phyloP scores from a whole-genome alignment of 2,113 vertebrate genomes.

The Mus spicilegus region DNA sequence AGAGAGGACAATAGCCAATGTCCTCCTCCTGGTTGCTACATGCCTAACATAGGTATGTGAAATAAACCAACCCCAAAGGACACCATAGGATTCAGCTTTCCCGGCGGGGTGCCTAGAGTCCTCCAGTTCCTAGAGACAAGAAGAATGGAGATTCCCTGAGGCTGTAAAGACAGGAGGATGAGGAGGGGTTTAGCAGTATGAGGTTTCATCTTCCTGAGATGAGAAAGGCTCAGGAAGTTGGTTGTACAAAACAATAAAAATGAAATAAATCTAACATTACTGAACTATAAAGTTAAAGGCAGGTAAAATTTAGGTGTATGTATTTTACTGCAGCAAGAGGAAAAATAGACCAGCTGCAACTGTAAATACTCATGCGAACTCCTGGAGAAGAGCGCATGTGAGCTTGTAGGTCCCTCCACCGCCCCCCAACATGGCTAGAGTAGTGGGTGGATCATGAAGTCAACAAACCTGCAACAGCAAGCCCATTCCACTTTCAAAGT shows the following conservation, averaged over 20 bases:
- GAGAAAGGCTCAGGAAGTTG: not conserved
- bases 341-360: not conserved
- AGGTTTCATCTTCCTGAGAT: not conserved
- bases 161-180: not conserved
- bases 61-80: not conserved
- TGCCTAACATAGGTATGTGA: not conserved
- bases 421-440: accelerated
- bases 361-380: not conserved
- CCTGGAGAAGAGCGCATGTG: not conserved
- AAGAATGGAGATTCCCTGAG: not conserved
- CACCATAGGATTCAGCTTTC: not conserved
- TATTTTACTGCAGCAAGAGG: not conserved
- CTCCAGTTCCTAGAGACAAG: not conserved
- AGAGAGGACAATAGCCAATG: not conserved
- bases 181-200: not conserved
- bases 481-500: not conserved
- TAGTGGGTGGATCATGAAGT: not conserved
- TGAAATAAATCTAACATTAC: not conserved
- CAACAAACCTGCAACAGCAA: not conserved
- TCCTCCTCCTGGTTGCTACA: not conserved
- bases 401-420: too few relatives aligned
- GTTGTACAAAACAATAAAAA: too few relatives aligned
- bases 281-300: not conserved
- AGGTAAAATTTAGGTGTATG: not conserved
- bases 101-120: too few relatives aligned